phyloP scores from a whole-genome alignment of 2,888 invertebrate species.

The Leucoptera coffeella region DNA sequence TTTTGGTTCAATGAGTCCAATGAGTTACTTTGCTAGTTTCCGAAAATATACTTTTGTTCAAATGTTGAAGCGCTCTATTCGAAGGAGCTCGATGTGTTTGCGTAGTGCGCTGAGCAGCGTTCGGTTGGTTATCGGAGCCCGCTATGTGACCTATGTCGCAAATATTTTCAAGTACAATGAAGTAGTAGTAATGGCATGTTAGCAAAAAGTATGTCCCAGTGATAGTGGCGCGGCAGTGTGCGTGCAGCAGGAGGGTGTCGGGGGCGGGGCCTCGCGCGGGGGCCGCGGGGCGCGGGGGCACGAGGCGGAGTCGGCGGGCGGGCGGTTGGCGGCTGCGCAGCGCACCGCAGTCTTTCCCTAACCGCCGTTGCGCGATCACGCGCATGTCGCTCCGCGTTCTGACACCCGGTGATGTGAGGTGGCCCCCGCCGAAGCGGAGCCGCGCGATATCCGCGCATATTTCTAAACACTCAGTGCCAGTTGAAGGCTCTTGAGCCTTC shows the following conservation, averaged over 20 bases:
- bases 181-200: no score
- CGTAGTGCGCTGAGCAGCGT: no score
- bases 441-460: slow-evolving; percentile 42
- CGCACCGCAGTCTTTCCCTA: slow-evolving; percentile 42
- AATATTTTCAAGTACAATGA: no score
- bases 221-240: no score
- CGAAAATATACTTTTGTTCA: no score
- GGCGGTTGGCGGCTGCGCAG: slow-evolving; percentile 29
- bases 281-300: slow-evolving; percentile 16
- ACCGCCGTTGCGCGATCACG: slow-evolving; percentile 56
- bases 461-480: slow-evolving; percentile 41
- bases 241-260: slow-evolving; percentile 7
- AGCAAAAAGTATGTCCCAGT: no score
- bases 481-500: slow-evolving; percentile 51
- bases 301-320: slow-evolving; percentile 34
- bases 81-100: no score
- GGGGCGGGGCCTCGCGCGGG: slow-evolving; percentile 10
- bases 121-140: no score
- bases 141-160: no score
- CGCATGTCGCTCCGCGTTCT: slow-evolving; percentile 48
- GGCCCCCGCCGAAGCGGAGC: slow-evolving; percentile 45
- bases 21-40: no score
- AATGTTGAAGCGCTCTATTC: no score
- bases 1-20: no score
- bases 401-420: slow-evolving; percentile 43